Conservation (phyloP, 1,140 invertebrate genomes). For the Phymastichus coffea region DNA sequence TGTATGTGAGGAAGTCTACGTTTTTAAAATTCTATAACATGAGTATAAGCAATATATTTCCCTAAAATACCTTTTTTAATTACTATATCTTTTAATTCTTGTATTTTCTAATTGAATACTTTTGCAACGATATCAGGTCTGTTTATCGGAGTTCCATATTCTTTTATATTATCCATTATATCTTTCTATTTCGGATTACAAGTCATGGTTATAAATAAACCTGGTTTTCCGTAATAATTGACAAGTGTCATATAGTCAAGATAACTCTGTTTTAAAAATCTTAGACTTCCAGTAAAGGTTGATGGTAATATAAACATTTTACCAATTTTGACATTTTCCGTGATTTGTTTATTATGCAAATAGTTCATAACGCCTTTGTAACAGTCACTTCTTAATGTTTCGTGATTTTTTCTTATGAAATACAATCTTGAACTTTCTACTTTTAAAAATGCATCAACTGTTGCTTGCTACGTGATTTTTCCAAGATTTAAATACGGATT, state of each 20-base stretch:
- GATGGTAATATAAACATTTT: conserved; percentile 19
- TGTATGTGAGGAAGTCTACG: background rate
- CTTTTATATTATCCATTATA: conserved; percentile 37
- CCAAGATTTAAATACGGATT: background rate
- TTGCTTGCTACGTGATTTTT: conserved; percentile 22
- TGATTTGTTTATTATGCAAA: background rate
- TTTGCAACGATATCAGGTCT: conserved; percentile 29
- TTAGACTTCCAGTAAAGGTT: conserved; percentile 3
- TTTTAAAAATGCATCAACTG: conserved; percentile 24
- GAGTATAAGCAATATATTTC: background rate
- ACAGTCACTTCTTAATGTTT: background rate
- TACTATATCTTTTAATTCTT: background rate
- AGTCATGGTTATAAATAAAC: conserved; percentile 18
- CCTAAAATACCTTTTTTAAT: background rate
- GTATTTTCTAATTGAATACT: background rate
- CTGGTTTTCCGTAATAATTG: conserved; percentile 9
- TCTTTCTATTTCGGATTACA: conserved; percentile 12
- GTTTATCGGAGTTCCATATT: conserved; percentile 24
- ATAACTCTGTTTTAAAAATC: conserved; percentile 13
- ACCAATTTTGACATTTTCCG: background rate
- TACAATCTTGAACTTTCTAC: background rate
- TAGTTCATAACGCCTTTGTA: background rate
- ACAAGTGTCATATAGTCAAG: conserved; percentile 22
- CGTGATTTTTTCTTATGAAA: background rate
- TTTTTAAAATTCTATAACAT: conserved; percentile 1